These are phyloP conservation scores for Drosophila nr. medialis DNA, from an alignment of 2,888 invertebrate genomes.

Conservation along the genomic window DNA sequence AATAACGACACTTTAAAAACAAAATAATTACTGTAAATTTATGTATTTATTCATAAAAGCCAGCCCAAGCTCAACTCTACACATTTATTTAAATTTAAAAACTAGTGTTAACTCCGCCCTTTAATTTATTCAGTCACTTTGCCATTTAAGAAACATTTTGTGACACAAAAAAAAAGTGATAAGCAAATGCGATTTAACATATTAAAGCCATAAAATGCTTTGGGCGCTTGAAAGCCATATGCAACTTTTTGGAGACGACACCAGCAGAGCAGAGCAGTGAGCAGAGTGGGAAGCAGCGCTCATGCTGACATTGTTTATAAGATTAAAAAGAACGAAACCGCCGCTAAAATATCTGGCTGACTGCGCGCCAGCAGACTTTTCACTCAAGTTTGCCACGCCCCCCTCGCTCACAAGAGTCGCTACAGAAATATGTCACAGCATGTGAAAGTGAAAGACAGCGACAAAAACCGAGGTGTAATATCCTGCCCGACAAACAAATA, in stretches of 20 bases:
- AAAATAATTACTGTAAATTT: slow-evolving; percentile 2
- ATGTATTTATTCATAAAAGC: neutral
- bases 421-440: slow-evolving; percentile 78
- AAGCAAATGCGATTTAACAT: slow-evolving; percentile 62
- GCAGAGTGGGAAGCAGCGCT: slow-evolving; percentile 33
- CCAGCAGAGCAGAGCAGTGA: slow-evolving; percentile 11
- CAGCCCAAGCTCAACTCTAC: neutral
- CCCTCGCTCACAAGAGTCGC: slow-evolving; percentile 7
- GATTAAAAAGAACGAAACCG: slow-evolving; percentile 61
- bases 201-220: slow-evolving; percentile 72
- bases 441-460: slow-evolving; percentile 78
- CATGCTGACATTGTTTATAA: slow-evolving; percentile 76
- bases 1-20: neutral
- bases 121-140: slow-evolving; percentile 21
- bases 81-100: slow-evolving; percentile 25
- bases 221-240: slow-evolving; percentile 27
- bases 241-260: slow-evolving; percentile 52
- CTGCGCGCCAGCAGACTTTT: slow-evolving; percentile 47
- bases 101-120: slow-evolving; percentile 25
- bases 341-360: slow-evolving; percentile 65
- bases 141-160: slow-evolving; percentile 27
- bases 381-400: slow-evolving; percentile 44
- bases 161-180: slow-evolving; percentile 20
- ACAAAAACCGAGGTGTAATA: slow-evolving; percentile 77
- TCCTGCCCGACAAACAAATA: slow-evolving; percentile 64